Evolutionary conservation across 2,888 invertebrate species (phyloP).

Genomic region (Norana najaformis): DNA sequence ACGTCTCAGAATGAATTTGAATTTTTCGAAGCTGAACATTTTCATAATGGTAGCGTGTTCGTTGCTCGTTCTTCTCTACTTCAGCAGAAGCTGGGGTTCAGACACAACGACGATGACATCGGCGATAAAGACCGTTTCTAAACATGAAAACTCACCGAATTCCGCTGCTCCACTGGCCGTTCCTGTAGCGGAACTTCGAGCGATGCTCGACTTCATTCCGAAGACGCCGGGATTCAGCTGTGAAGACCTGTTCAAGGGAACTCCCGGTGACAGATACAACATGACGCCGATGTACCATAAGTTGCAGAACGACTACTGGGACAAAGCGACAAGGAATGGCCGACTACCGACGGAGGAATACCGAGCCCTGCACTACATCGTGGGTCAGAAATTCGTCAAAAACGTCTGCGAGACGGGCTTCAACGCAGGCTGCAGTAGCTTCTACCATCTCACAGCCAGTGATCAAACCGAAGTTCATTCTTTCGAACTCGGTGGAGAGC

Average conservation of each 20-base stretch:
- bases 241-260: not conserved
- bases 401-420: conserved; percentile 5
- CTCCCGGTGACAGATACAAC: not conserved
- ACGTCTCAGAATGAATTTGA: not conserved
- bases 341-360: not conserved
- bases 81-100: not conserved
- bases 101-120: not conserved
- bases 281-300: not conserved
- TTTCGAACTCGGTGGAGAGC: not conserved
- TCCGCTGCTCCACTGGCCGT: too few relatives aligned
- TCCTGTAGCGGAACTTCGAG: not conserved
- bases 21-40: not conserved
- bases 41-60: not conserved
- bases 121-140: not conserved
- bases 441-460: not conserved
- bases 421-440: not conserved
- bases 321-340: not conserved
- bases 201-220: conserved; percentile 17
- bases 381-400: not conserved
- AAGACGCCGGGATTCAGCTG: not conserved
- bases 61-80: not conserved
- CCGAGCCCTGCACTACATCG: not conserved
- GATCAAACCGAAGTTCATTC: not conserved
- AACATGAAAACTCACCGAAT: too few relatives aligned
- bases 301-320: not conserved